phyloP scores from a whole-genome alignment of 2,797 vertebrate genomes.

The Jordanella pulchra region DNA sequence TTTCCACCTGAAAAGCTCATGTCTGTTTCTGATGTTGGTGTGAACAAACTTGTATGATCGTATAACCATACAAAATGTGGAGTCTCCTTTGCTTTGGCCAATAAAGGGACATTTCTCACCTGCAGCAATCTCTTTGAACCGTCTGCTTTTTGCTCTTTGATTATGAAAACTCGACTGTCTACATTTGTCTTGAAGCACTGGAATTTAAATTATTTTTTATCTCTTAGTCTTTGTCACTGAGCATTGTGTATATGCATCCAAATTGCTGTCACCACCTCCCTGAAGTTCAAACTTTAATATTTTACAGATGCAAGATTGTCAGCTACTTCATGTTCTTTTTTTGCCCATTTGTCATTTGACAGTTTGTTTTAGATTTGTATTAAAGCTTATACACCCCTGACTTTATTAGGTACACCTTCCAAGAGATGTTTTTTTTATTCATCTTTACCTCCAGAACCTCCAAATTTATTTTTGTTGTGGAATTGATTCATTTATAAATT shows the following conservation, averaged over 20 bases:
- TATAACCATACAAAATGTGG: slow-evolving; percentile 80
- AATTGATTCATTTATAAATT: background rate
- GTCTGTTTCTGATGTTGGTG: slow-evolving; percentile 73
- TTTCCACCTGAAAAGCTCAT: slow-evolving; percentile 57
- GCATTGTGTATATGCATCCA: background rate
- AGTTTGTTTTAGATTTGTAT: no score
- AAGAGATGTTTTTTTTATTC: no score
- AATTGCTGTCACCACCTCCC: background rate
- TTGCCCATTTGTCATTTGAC: background rate
- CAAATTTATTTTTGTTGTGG: no score
- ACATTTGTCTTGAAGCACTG: slow-evolving; percentile 2
- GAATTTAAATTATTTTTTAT: background rate
- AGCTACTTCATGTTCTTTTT: background rate
- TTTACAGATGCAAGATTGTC: background rate
- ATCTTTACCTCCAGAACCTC: background rate
- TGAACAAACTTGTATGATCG: slow-evolving; percentile 71
- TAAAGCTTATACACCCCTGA: background rate
- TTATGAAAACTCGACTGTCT: slow-evolving; percentile 24
- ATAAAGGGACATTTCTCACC: slow-evolving; percentile 89
- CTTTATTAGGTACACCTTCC: background rate
- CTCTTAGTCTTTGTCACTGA: background rate
- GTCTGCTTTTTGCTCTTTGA: slow-evolving; percentile 58
- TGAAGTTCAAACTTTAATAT: background rate
- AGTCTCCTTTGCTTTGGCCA: slow-evolving; percentile 86
- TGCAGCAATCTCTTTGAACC: slow-evolving; percentile 54